Base-by-base conservation (phyloP, 1,140 invertebrate species). In the Leptoteleia sp. region DNA sequence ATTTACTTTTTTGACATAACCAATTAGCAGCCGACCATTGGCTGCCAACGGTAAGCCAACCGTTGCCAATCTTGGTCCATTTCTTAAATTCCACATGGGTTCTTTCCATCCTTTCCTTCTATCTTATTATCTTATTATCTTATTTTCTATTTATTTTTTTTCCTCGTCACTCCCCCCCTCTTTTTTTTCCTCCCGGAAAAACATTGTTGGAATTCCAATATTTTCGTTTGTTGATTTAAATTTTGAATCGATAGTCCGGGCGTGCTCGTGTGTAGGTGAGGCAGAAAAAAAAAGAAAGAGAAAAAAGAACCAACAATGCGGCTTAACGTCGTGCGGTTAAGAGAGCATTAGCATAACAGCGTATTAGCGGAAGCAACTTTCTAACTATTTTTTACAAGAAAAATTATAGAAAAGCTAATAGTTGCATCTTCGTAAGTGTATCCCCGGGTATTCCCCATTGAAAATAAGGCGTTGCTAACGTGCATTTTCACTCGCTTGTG, bases 321-420 rank as follows among this genome's bases (percentile, higher is more conserved):
- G 4, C 19, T 38, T 5, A 11, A 27, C n/a, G 17, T 38, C 29
- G 42, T 45, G 17, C 25, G 12, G 38, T 22, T 16, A 13, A 25
- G 2, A 4, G 15, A 22, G 7, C 35, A 68, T 68, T 55, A 68
- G 38, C 64, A 68, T 57, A 40, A 9, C n/a, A 48, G 31, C 12
- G 45, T 64, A 50, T 64, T 50, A 50, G 22, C 64, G 33, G 52
- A 38, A 68, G 52, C 43, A 59, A 52, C 54, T 70, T 70, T 70
- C 52, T 70, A 59, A 3, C 42, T 29, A 15, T 29, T 47, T 55
- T 55, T 55, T 68, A 22, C 15, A 25, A 15, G 12, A 42, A 47
- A 55, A 68, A 68, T 38, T 47, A 22, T 47, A 17, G 50, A 68
- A 68, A 68, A 33, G 11, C 50, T 43, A 54, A 50, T 50, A 43